phyloP scores from a whole-genome alignment of 2,888 invertebrate genomes.

The Phalera bucephala region DNA sequence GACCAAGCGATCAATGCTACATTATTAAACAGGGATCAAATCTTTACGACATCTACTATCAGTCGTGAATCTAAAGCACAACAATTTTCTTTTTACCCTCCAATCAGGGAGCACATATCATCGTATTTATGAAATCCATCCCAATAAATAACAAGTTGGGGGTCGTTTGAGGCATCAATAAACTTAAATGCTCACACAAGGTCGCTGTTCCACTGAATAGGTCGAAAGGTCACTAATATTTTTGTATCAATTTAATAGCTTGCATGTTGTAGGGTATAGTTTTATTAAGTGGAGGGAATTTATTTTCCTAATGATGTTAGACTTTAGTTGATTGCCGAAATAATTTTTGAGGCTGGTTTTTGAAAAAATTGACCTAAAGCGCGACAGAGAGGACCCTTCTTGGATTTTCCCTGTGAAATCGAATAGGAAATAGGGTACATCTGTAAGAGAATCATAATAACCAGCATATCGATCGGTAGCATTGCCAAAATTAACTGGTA shows the following conservation, averaged over 20 bases:
- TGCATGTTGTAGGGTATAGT: not conserved
- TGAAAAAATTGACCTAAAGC: no score
- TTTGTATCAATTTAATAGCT: slow-evolving; percentile 13
- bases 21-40: no score
- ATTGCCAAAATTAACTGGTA: no score
- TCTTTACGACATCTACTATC: not conserved
- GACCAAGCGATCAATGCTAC: no score
- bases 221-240: slow-evolving; percentile 31
- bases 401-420: no score
- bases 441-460: no score
- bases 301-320: no score
- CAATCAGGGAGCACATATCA: slow-evolving; percentile 20
- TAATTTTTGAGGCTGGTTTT: no score
- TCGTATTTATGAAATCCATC: slow-evolving; percentile 30
- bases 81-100: slow-evolving; percentile 5
- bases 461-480: no score
- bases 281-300: slow-evolving; percentile 7
- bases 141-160: slow-evolving; percentile 30
- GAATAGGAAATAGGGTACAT: no score
- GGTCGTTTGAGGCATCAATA: slow-evolving; percentile 29
- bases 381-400: no score
- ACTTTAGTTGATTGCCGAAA: no score
- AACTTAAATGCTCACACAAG: slow-evolving; percentile 29
- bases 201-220: slow-evolving; percentile 19
- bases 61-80: slow-evolving; percentile 5